A percentile compares a stretch with the other conserved stretches of the same genome.
These are phyloP conservation scores for Oncorhynchus gorbuscha DNA, from an alignment of 2,113 vertebrate genomes.

Conservation along the genomic window DNA sequence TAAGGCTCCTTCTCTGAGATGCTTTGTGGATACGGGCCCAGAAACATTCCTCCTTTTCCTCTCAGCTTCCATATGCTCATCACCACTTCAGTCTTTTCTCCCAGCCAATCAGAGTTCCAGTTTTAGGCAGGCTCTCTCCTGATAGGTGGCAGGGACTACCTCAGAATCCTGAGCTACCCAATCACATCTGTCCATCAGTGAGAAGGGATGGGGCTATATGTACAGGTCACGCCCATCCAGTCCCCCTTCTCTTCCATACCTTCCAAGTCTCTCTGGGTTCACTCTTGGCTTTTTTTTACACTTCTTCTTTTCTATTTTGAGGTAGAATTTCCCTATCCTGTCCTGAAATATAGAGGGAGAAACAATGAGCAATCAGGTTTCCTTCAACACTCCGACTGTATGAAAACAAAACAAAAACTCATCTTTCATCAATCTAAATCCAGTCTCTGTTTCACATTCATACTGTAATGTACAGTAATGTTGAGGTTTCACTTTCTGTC, in stretches of 20 bases:
- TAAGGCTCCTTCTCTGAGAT: too few species aligned
- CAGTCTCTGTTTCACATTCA: too few species aligned
- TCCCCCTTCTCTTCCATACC: slow-evolving; percentile 50
- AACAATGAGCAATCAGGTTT: slow-evolving; percentile 19
- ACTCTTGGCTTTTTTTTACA: slow-evolving; percentile 51
- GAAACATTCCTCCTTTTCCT: slow-evolving; percentile 32
- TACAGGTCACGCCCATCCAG: slow-evolving; percentile 22
- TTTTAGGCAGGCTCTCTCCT: slow-evolving; percentile 43
- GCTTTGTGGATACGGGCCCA: background rate
- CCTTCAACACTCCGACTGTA: background rate
- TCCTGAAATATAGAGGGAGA: slow-evolving; percentile 40
- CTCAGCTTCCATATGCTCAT: slow-evolving; percentile 21
- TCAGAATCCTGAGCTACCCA: slow-evolving; percentile 29
- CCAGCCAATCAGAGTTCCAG: slow-evolving; percentile 49
- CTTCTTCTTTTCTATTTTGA: slow-evolving; percentile 72
- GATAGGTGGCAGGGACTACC: slow-evolving; percentile 31
- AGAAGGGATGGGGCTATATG: slow-evolving; percentile 23
- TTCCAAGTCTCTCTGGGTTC: slow-evolving; percentile 53
- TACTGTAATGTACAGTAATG: too few species aligned
- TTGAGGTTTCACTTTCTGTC: background rate
- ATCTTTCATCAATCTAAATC: too few species aligned
- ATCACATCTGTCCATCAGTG: slow-evolving; percentile 6
- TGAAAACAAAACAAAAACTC: background rate
- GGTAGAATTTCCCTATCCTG: slow-evolving; percentile 77
- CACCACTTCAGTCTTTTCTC: slow-evolving; percentile 48